These are phyloP conservation scores for Thalassophryne amazonica DNA, from an alignment of 2,797 vertebrate species.

Conservation along the genomic window DNA sequence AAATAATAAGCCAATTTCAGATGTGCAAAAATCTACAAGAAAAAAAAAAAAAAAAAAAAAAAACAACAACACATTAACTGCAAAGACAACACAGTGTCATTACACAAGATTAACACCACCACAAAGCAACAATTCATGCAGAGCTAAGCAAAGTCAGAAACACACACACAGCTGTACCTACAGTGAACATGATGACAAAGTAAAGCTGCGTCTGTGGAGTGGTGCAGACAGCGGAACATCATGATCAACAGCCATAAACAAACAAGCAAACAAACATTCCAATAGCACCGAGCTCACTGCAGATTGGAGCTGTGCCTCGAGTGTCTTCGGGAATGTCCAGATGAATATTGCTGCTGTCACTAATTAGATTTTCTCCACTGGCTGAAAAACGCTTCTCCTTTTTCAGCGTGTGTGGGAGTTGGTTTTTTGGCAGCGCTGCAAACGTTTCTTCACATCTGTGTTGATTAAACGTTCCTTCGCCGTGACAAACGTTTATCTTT, in stretches of 20 bases:
- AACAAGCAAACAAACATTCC: constrained; percentile 3
- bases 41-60: too few relatives aligned
- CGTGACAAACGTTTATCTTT: constrained; percentile 48
- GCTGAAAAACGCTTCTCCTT: constrained; percentile 49
- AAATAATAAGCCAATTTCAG: too few relatives aligned
- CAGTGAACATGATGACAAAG: constrained; percentile 87
- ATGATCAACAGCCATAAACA: constrained; percentile 35
- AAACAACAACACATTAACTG: background rate
- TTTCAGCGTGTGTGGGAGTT: constrained; percentile 48
- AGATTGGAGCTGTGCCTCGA: constrained; percentile 12
- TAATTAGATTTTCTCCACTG: constrained; percentile 66
- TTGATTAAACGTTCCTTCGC: constrained; percentile 53
- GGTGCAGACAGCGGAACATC: constrained; percentile 7
- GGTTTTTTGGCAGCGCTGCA: constrained; percentile 43
- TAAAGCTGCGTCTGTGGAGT: constrained; percentile 74
- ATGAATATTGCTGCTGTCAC: constrained; percentile 53
- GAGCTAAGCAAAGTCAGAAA: constrained; percentile 18
- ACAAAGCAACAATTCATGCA: constrained; percentile 13
- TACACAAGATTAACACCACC: background rate
- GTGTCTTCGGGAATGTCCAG: constrained; percentile 36
- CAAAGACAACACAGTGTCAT: background rate
- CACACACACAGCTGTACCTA: constrained; percentile 69
- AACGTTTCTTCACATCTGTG: constrained; percentile 57
- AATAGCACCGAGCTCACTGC: constrained; percentile 7
- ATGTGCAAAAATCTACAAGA: too few relatives aligned